Base-by-base conservation (phyloP, 2,797 vertebrate genomes). In the Gallinago solitaria region DNA sequence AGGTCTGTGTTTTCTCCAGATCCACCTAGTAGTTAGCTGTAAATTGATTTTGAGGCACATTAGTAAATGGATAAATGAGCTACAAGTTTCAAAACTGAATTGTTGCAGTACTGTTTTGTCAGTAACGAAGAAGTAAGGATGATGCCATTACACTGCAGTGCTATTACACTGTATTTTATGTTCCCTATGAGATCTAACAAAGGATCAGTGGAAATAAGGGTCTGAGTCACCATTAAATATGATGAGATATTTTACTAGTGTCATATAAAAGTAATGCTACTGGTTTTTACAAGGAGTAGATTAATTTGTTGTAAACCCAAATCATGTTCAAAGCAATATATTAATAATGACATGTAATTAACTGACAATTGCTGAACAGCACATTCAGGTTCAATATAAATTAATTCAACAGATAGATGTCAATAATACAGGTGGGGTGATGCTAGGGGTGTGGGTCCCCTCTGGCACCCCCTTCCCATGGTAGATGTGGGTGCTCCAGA, bases 51-150 rank as follows among this genome's bases (percentile, higher is more conserved):
- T 68, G 63, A 95, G 48, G 30, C 47, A 81, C 61, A 63, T 70
- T 60, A 73, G 39, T 82, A 70, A 91, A 73, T 48, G 54, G 65
- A 83, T 91, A 95, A 94, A 95, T 80, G 57, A 93, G 37, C 21
- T 82, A 64, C 68, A 70, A 71, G 48, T 91, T 90, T 91, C 77
- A 82, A 89, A 86, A 28, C 0, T 2, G 70, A 90, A 87, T 80
- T 64, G 60, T 50, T 94, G 67, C 54, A 50, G 32, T n/a, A 47
- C 2, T 4, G 33, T 45, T 93, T 69, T 80, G 78, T 84, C 64
- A 74, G 48, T 21, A 75, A 77, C 5, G 53, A 18, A 77, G 51
- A 32, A 21, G 18, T 78, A 68, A 70, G 23, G 77, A 74, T 90
- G 67, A 47, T 70, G 77, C 35, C 79, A 37, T 94, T 86, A 69